Base-by-base conservation (phyloP, 2,797 vertebrate genomes). In the Halcyon chelicuti region DNA sequence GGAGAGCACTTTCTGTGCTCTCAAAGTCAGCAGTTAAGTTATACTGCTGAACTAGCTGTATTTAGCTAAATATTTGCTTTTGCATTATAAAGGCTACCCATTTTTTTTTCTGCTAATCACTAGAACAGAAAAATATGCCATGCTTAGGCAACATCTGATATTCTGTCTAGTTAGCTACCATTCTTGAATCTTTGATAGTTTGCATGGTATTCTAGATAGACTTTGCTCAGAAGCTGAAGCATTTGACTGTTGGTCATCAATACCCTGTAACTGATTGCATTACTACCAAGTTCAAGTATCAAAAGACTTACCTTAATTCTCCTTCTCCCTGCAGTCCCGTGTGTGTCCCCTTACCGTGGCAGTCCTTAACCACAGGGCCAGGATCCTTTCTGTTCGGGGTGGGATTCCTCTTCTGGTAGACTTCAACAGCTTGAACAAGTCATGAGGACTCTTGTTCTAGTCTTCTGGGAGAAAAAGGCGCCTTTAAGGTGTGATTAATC, bases 401-500 rank as follows among this genome's bases (percentile, higher is more conserved):
- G 44, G 20, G 47, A 58, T 84, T 93, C 60, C 25, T 88, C 80
- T 86, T 93, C 84, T 73, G 57, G 22, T 85, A 39, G 67, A 39
- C 52, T 68, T 89, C 60, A 67, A 52, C 42, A 84, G 66, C 66
- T 93, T 71, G 52, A 79, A 13, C 22, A 46, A 84, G 37, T 35
- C 33, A 25, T 20, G 37, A 86, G 42, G 37, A 84, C 33, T 90
- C 16, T 63, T 65, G 4, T 55, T 90, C 9, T 79, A 66, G 33
- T 85, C 74, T 93, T 93, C 77, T 73, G 60, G 82, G 84, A 71
- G 74, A 63, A 87, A 86, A 82, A 92, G 42, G 9, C 55, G 49
- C 67, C 96, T 92, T 60, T 94, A 22, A 85, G 62, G 37, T n/a
- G 29, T 66, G 60, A 91, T 89, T 92, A 67, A 89, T 93, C 86